Evolutionary conservation across 2,888 invertebrate genomes (phyloP), one percentile per base, ranked within the genome.

Genomic region (Anagyrus pseudococci): DNA sequence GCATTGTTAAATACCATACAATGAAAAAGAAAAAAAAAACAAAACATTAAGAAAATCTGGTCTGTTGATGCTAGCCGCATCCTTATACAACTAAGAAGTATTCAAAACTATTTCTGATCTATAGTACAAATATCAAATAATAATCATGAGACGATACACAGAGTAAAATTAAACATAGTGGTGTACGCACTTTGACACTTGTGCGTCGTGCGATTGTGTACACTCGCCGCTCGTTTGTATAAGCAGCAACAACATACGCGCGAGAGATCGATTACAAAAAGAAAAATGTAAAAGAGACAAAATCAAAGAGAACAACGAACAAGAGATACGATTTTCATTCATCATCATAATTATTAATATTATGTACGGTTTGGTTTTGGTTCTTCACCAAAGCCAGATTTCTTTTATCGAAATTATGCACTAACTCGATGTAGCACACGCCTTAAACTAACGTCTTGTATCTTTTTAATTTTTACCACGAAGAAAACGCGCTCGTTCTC

Each of bases 41-140:
- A 17, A 46, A 19, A 17, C 26, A 58, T 3, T 13, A 44, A n/a
- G 49, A 55, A 60, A 63, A 46, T 15, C 23, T 56, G 69, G 68
- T 73, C 75, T 72, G 74, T 71, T 73, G 75, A 78, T 76, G 75
- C 70, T 72, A 71, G 72, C 69, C 70, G 70, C 70, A 74, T 64
- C 69, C 70, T 74, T 75, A 77, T 66, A 71, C 68, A 69, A 71
- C 75, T 77, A 76, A 75, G 71, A 72, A 73, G 76, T 76, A 72
- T 74, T 77, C 72, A 71, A 71, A 29, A 29, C 10, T 70, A 75
- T 77, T 77, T 72, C 70, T 76, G 74, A 72, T 69, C 75, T 79
- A 77, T 69, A 73, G 76, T 75, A 76, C 72, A 75, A 75, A 75
- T 78, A 77, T 76, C 72, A 78, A 80, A 77, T 76, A 73, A 77